Base-by-base conservation (phyloP, 2,113 vertebrate species). In the Donacobius atricapilla region DNA sequence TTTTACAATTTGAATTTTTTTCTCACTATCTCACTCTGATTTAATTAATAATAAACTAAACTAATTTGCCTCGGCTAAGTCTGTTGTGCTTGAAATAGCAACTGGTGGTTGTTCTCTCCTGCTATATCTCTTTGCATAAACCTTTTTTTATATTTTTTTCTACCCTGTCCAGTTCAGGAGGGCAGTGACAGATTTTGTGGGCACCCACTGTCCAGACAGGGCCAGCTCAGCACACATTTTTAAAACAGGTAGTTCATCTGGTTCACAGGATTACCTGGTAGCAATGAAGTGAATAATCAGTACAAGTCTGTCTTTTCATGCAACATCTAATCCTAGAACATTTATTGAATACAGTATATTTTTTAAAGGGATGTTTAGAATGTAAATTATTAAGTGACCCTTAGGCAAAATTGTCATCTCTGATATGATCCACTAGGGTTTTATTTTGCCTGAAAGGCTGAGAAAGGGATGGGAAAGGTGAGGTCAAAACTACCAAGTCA, bases 121-220 rank as follows among this genome's bases (percentile, higher is more conserved):
- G n/a, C 24, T 54, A 35, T 19, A 40, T 47, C 25, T n/a, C 1
- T 0, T n/a, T 0, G 0, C 8, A 6, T 47, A 30, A 47, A 30
- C 6, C 9, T 35, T 54, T 53, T 7, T 3, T 31, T 30, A 5
- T 28, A 24, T 28, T 31, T 83, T 60, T 65, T 25, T 35, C 11
- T 31, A 15, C 13, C 15, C 9, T 40, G 3, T 25, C 11, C 50
- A 21, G 9, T 17, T 72, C 16, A 60, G 31, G 16, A 60, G 15
- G 11, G 13, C 1, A 0, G 22, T 53, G 16, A 47, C 5, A 31
- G 11, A 20, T 30, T 76, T 7, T 8, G 13, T 42, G 63, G 22
- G 39, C 5, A 42, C 2, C 16, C 8, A 4, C 3, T 15, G 7
- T 81, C 30, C 16, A 70, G 10, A 8, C 25, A 47, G 15, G 8